These are phyloP conservation scores for Pseudanteris insignis DNA, from an alignment of 2,888 invertebrate species.

Conservation along the genomic window DNA sequence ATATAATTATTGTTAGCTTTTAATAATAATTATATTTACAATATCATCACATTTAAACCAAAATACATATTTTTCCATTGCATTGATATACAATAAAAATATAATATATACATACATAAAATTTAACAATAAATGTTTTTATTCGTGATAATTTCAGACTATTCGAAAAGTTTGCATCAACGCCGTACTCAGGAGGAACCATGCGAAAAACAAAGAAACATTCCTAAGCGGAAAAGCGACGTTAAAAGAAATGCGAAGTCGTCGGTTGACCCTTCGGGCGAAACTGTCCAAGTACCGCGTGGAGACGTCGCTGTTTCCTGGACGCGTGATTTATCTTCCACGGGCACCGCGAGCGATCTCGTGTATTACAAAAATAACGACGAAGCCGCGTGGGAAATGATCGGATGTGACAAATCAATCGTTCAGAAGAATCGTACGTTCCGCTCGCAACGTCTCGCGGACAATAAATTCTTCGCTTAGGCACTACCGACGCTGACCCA, in stretches of 20 bases:
- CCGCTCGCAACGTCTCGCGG: background rate
- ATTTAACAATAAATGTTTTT: too few relatives aligned
- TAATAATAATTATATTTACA: too few relatives aligned
- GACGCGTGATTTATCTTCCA: constrained; percentile 24
- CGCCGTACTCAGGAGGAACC: too few relatives aligned
- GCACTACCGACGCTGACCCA: too few relatives aligned
- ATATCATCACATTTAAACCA: too few relatives aligned
- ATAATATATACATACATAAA: background rate
- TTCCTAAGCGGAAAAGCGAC: too few relatives aligned
- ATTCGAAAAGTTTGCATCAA: too few relatives aligned
- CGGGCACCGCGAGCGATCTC: constrained; percentile 11
- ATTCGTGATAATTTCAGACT: too few relatives aligned
- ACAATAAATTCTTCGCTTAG: constrained; percentile 1
- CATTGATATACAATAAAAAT: too few relatives aligned
- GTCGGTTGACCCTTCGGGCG: constrained; percentile 33
- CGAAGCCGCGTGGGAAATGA: constrained; percentile 16
- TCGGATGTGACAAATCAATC: constrained; percentile 32
- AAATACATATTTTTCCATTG: too few relatives aligned
- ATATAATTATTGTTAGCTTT: too few relatives aligned
- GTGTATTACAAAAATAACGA: constrained; percentile 11
- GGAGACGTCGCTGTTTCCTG: constrained; percentile 22
- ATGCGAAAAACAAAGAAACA: too few relatives aligned
- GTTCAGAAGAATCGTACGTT: constrained; percentile 1
- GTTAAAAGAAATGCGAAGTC: constrained; percentile 29
- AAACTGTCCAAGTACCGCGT: constrained; percentile 24